Percentiles rank a stretch among this genome's conserved stretches.
phyloP scores from a whole-genome alignment of 37 sponge, comb jelly and placozoan genomes.

The Bolinopsis microptera region DNA sequence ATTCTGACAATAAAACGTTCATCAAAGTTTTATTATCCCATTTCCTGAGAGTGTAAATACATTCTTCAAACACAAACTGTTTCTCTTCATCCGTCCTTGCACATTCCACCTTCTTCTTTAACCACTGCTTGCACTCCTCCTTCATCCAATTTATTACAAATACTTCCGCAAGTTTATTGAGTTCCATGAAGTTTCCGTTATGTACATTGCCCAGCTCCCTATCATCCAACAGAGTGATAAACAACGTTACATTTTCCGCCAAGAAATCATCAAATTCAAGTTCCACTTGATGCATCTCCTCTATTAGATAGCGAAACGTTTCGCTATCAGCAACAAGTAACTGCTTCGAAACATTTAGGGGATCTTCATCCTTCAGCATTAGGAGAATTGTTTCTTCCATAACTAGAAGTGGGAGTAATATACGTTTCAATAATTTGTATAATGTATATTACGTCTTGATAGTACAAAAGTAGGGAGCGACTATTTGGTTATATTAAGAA shows the following conservation, averaged over 20 bases:
- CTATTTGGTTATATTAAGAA: no score
- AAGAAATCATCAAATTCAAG: background rate
- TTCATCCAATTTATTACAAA: background rate
- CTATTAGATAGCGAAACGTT: background rate
- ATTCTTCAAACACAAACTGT: background rate
- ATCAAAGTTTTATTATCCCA: background rate
- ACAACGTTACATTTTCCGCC: background rate
- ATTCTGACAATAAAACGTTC: background rate
- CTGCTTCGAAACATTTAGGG: no score
- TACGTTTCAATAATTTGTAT: no score
- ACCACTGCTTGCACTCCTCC: background rate
- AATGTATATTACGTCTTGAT: no score
- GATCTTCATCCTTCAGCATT: no score
- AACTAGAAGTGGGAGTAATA: no score
- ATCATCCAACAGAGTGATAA: background rate
- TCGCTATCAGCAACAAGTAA: no score
- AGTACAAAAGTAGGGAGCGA: no score
- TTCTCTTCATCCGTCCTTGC: background rate
- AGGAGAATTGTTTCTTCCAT: no score
- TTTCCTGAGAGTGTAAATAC: background rate
- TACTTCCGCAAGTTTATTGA: background rate
- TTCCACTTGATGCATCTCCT: background rate
- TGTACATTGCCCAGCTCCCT: background rate
- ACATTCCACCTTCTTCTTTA: background rate
- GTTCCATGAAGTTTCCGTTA: background rate